Evolutionary conservation across 2,797 vertebrate genomes (phyloP), one percentile per base, ranked within the genome.

Genomic region (Dallia pectoralis): DNA sequence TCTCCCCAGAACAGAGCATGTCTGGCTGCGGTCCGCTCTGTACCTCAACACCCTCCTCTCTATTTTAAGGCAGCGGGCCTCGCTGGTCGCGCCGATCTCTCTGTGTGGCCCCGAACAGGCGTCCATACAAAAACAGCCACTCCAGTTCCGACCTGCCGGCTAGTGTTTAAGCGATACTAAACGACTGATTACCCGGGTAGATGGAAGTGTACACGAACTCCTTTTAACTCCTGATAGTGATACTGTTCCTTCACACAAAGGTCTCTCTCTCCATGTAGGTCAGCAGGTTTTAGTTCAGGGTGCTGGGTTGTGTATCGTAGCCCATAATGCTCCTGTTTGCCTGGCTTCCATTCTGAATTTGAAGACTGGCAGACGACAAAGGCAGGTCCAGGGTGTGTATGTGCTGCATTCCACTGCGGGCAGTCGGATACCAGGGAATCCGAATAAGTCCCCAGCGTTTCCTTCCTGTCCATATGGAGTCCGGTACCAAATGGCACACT

Each of bases 61-160:
- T 91, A 90, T 92, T 91, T 91, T 90, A 88, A 89, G 88, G 76
- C 59, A 16, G 69, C 77, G 84, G 75, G 85, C 82, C 81, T 74
- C 75, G 49, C 56, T 74, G 80, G 86, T 82, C 82, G 76, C 73
- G 33, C 83, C 77, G 72, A 84, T 74, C 77, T 82, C 80, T 87
- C 86, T 69, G 29, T 89, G 87, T 86, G 85, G 85, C 75, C 79
- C 73, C 19, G 65, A 81, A 33, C 6, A n/a, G 51, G 16, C 27
- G 12, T 29, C 2, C 22, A 11, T 33, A 67, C 49, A 29, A 62
- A 73, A 29, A 66, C 22, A 40, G 27, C 48, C 48, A 56, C 63
- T 11, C 63, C n/a, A 25, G 53, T 56, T 12, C 53, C 22, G 53
- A 56, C 53, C 69, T 69, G 77, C 77, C 89, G 88, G 86, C 84